Percentiles rank a stretch among this genome's conserved stretches.
These are phyloP conservation scores for Monoplex corrugatus DNA, from an alignment of 2,888 invertebrate genomes.

Conservation along the genomic window DNA sequence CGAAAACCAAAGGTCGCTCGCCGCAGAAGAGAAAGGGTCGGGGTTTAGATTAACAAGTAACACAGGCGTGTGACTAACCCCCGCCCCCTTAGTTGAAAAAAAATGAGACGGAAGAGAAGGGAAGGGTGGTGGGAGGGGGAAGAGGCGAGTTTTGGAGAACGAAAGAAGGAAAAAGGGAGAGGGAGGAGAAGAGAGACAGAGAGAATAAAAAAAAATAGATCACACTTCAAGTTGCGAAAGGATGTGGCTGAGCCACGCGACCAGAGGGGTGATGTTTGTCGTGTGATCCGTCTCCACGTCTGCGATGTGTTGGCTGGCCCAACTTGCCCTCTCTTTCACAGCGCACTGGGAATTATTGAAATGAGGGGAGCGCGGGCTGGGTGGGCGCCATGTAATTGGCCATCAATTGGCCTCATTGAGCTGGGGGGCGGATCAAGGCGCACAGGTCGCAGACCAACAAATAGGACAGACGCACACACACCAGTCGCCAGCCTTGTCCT, in stretches of 20 bases:
- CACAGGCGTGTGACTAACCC: slow-evolving; percentile 24
- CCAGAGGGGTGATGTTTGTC: not conserved
- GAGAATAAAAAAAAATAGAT: not conserved
- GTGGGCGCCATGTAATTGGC: slow-evolving; percentile 47
- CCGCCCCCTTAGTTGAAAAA: not conserved
- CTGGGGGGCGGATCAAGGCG: slow-evolving; percentile 15
- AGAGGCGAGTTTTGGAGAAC: not conserved
- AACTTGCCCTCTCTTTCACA: not conserved
- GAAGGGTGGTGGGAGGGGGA: not conserved
- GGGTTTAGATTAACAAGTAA: slow-evolving; percentile 27
- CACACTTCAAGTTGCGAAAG: not conserved
- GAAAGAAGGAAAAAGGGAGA: not conserved
- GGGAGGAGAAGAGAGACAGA: not conserved
- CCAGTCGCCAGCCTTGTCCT: not conserved
- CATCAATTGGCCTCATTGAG: slow-evolving; percentile 48
- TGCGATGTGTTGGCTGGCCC: not conserved
- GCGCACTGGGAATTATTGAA: slow-evolving; percentile 34
- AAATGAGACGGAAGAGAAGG: not conserved
- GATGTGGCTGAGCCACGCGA: too few species aligned
- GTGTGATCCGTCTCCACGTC: not conserved
- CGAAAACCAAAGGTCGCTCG: slow-evolving; percentile 9
- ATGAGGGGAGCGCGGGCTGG: slow-evolving; percentile 39
- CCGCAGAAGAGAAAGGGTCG: too few species aligned
- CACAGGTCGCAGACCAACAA: slow-evolving; percentile 33
- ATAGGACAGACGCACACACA: not conserved